A percentile compares a stretch with the other conserved stretches of the same genome.
Evolutionary conservation across 2,113 vertebrate genomes (phyloP).

Genomic region (Pollachius pollachius): DNA sequence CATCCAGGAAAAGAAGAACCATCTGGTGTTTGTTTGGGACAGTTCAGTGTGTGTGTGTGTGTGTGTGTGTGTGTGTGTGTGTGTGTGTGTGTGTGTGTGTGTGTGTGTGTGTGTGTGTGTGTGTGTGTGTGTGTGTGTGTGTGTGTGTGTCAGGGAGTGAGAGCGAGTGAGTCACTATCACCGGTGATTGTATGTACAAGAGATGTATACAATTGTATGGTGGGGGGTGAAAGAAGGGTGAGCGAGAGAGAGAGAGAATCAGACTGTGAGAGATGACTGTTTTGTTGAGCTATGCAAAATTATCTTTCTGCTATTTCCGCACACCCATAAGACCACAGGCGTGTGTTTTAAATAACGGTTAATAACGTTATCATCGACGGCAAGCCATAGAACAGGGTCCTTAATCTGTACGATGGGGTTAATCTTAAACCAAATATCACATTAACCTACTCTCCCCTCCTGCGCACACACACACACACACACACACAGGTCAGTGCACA

Average conservation of each 20-base stretch:
- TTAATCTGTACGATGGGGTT: slow-evolving; percentile 39
- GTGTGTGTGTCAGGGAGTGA: slow-evolving; percentile 1
- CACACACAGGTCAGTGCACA: slow-evolving; percentile 9
- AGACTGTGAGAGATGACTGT: not conserved
- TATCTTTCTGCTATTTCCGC: too few species aligned
- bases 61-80: slow-evolving; percentile 24
- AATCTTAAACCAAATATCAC: slow-evolving; percentile 62
- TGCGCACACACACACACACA: slow-evolving; percentile 5
- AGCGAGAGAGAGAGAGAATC: slow-evolving; percentile 9
- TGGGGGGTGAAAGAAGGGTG: too few species aligned
- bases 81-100: slow-evolving; percentile 24
- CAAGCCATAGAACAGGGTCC: slow-evolving; percentile 8
- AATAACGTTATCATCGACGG: not conserved
- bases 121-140: slow-evolving; percentile 17
- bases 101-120: slow-evolving; percentile 15
- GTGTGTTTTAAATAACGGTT: slow-evolving; percentile 17
- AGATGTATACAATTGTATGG: too few species aligned
- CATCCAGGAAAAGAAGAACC: slow-evolving; percentile 69
- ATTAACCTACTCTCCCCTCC: slow-evolving; percentile 61
- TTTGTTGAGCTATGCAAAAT: too few species aligned
- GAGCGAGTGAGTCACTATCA: not conserved
- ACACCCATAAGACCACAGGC: not conserved
- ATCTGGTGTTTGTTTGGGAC: slow-evolving; percentile 79
- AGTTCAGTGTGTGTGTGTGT: slow-evolving; percentile 55
- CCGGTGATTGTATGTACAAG: slow-evolving; percentile 9